Evolutionary conservation across 2,797 vertebrate genomes (phyloP), one percentile per base, ranked within the genome.

Genomic region (Sus cebifrons): DNA sequence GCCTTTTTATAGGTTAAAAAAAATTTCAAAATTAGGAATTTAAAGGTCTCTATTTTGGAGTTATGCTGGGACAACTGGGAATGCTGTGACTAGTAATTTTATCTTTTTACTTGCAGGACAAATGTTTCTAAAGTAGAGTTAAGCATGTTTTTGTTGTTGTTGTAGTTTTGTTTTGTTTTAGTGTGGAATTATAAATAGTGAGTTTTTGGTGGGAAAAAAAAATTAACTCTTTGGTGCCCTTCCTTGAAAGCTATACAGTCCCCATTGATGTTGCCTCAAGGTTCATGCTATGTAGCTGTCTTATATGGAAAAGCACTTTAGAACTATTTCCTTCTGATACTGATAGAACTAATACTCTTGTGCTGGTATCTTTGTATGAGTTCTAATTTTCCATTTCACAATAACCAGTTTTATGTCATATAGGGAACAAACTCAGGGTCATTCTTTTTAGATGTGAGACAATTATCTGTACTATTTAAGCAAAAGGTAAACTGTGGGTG

Each of bases 401-500:
- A 54, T 5, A 92, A 85, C 29, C 65, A 85, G 67, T 96, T 96
- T 95, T 83, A 58, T 88, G 91, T 71, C 64, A 92, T 17, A 49
- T 87, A 36, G 49, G n/a, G 15, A 92, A 93, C 17, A 94, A 92
- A 88, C 78, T 36, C 25, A 92, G 36, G 29, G n/a, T 40, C 56
- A 68, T 96, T 95, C 27, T 77, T 96, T 96, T 94, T 73, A 97
- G 52, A 89, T 93, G 68, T 89, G 62, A 85, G 56, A 95, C 52
- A 95, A 70, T 93, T 94, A 84, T 91, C 62, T 93, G 17, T 92
- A 92, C 64, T 85, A 91, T 60, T 92, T 97, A 94, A 92, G 73
- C 65, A 82, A 95, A 97, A 94, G 60, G 65, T 90, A 89, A 95
- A 85, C 65, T 92, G 52, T 91, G 82, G 23, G 64, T 94, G 25